Base-by-base conservation (phyloP, 2,113 vertebrate species). In the Corythornis madagascariensis region DNA sequence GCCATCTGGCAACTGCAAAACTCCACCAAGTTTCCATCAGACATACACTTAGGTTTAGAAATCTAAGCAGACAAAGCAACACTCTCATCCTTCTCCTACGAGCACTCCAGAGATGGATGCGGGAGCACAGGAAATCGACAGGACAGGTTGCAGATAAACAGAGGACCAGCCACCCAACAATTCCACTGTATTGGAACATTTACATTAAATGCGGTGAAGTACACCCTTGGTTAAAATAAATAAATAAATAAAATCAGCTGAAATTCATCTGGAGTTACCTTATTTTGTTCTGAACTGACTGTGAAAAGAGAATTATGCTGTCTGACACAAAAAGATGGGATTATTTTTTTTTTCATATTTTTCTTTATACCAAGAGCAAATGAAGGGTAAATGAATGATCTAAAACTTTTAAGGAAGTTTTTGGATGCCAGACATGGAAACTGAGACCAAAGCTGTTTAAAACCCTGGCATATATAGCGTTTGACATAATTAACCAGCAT, bases 1-100 rank as follows among this genome's bases (percentile, higher is more conserved):
- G 66, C 74, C 80, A 92, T 67, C 90, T 93, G 90, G 76, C 80
- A 92, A 88, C 13, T 24, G 60, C 38, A 56, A 82, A 71, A 55
- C 59, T 42, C n/a, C 82, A 35, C 11, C 3, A 5, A 78, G 40
- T 75, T 76, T 78, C 83, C 66, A 86, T 60, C 86, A 69, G 71
- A 53, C 10, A 0, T 11, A 53, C 25, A 19, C 28, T 61, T 26
- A 28, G 1, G 2, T 7, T 48, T 29, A 43, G 16, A 69, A 88
- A 47, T 16, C 78, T 55, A 48, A 77, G 76, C 81, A 81, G 67
- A 55, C 5, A 1, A 26, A 82, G 35, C 48, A 55, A 53, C 0
- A 0, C 29, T 78, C 64, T 61, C 79, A 65, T 64, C 42, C 69
- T 66, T 56, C 48, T 69, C 91, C 69, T 53, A 35, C 33, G 86